A percentile compares a stretch with the other conserved stretches of the same genome.
These are phyloP conservation scores for Kryptolebias ocellatus DNA, from an alignment of 2,797 vertebrate species.

Conservation along the genomic window DNA sequence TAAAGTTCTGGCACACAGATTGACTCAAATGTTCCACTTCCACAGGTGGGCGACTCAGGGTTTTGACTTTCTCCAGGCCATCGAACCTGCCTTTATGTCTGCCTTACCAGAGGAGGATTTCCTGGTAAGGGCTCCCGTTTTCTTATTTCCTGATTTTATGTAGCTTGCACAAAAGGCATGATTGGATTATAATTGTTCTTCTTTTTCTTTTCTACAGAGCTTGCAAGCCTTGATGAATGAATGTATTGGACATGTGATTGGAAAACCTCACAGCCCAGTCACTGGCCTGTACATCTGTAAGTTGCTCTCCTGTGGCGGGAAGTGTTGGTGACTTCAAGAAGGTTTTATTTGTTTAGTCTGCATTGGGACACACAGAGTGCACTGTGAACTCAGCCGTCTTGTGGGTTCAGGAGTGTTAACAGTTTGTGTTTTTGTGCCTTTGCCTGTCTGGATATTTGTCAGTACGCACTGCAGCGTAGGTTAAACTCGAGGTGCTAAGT, in stretches of 20 bases:
- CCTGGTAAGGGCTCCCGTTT: slow-evolving; percentile 83
- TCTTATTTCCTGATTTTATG: neutral
- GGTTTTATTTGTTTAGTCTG: no score
- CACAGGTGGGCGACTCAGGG: slow-evolving; percentile 99
- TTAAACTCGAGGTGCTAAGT: no score
- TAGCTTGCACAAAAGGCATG: neutral
- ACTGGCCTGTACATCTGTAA: slow-evolving; percentile 95
- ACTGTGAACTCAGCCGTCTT: no score
- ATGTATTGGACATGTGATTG: slow-evolving; percentile 98
- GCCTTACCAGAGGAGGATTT: slow-evolving; percentile 98
- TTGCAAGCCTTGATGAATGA: slow-evolving; percentile 98
- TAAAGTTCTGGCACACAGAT: neutral
- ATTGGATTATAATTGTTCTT: neutral
- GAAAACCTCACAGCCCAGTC: slow-evolving; percentile 98
- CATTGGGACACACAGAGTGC: no score
- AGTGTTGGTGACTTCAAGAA: no score
- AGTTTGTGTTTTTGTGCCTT: no score
- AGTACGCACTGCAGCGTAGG: no score
- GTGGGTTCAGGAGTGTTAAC: no score
- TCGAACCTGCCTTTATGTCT: slow-evolving; percentile 97
- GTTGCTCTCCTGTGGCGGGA: slow-evolving; percentile 48
- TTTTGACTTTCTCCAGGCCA: slow-evolving; percentile 99
- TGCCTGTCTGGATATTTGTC: no score
- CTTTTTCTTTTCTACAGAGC: slow-evolving; percentile 81
- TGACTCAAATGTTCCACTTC: slow-evolving; percentile 13